These are phyloP conservation scores for Loris lydekkerianus DNA, from an alignment of 2,797 vertebrate genomes.

Conservation along the genomic window DNA sequence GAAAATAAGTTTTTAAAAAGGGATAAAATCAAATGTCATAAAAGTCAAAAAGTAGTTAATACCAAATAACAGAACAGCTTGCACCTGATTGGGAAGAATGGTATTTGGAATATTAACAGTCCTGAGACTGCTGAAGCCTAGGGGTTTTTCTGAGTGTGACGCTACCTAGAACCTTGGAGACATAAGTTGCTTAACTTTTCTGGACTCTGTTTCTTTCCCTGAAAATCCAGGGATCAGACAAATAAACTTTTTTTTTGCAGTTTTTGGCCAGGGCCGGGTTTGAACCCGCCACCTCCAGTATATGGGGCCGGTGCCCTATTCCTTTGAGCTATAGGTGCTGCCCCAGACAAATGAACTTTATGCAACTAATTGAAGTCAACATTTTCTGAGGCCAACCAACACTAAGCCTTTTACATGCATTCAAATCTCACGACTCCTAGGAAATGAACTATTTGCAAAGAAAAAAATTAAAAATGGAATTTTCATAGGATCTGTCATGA, in stretches of 20 bases:
- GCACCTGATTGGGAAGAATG: not conserved
- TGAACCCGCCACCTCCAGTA: no score
- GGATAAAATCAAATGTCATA: not conserved
- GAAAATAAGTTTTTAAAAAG: not conserved
- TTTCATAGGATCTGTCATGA: not conserved
- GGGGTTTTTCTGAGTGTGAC: not conserved
- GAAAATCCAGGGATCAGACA: not conserved
- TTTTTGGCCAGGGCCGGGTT: no score
- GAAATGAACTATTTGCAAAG: not conserved
- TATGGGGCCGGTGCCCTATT: no score
- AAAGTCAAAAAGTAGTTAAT: not conserved
- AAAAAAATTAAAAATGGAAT: not conserved
- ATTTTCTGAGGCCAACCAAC: not conserved
- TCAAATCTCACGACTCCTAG: not conserved
- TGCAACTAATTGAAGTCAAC: not conserved
- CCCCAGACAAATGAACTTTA: not conserved
- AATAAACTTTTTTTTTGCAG: not conserved
- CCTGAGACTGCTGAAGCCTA: not conserved
- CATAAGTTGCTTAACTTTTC: not conserved
- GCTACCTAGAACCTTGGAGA: not conserved
- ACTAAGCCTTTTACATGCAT: not conserved
- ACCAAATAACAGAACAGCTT: not conserved
- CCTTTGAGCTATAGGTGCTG: no score
- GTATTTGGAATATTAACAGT: accelerated
- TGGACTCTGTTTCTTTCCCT: not conserved